Base-by-base conservation (phyloP, 2,888 invertebrate species). In the Perithous albicinctus region DNA sequence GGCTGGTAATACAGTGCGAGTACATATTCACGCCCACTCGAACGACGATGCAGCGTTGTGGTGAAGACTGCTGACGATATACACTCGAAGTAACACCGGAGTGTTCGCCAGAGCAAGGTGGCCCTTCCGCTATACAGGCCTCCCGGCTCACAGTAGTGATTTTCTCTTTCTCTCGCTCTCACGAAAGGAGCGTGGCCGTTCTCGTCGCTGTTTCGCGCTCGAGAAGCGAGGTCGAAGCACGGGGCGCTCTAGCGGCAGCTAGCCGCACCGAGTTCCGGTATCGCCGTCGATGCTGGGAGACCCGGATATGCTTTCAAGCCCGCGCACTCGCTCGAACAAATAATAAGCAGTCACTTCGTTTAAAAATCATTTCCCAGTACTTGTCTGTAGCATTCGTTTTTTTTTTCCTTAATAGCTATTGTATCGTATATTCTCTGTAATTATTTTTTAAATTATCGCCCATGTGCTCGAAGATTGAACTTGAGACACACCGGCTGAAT, bases 211-310 rank as follows among this genome's bases (percentile, higher is more conserved):
- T 35, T 18, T 66, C 63, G 43, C 54, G 0, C 51, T 67, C 48
- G 64, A 29, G 77, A 69, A 38, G 67, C 79, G 82, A 76, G 82
- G 82, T 79, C 82, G 82, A 80, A 64, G 69, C 80, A 61, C 79
- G 38, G 46, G 38, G 54, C 10, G 43, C 74, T 59, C 18, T 43
- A 1, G 20, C 59, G 32, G 32, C 59, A 56, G 6, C 54, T 54
- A 56, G 56, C 5, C 26, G 20, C 54, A 29, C 7, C 54, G 79
- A 82, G 82, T 80, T 80, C 79, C 82, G 82, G 78, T 82, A 82
- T 79, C 76, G 77, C 73, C 67, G 66, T 67, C 77, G 82, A 82
- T 56, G 64, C 56, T 29, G 41, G 46, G 70, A 76, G 79, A 82
- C 81, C 81, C 81, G 81, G 81, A 82, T 78, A 75, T 78, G 69